Base-by-base conservation (phyloP, 2,888 invertebrate species). In the Hyppa rectilinea region DNA sequence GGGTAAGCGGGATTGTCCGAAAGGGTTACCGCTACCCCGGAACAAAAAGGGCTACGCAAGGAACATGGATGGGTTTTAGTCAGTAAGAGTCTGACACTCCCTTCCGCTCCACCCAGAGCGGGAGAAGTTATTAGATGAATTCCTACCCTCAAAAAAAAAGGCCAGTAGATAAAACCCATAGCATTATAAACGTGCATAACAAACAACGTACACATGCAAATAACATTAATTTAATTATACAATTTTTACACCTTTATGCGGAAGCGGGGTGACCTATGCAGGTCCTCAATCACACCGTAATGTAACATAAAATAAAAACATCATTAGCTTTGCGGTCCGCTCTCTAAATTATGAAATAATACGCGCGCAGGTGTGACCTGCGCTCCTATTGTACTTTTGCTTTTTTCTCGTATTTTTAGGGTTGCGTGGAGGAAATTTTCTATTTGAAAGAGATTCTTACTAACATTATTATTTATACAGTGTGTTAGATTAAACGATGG, bases 331-430 rank as follows among this genome's bases (percentile, higher is more conserved):
- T 58, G 81, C 83, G 84, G 84, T 80, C 77, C 83, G 77, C 80
- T 85, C 84, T 86, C 87, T 86, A 92, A 92, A 92, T 92, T 91
- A 89, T 89, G 87, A 89, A 90, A 92, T 92, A 91, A 92, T 92
- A 89, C 81, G 80, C 69, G 87, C 88, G 76, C 92, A 92, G 92
- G 92, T 92, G 92, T 87, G 85, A 87, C 88, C 87, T 80, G 81
- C 71, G 84, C 82, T 82, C 71, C 80, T 82, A 84, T 84, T 84
- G 75, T 84, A 65, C 80, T 53, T 52, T 78, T 74, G 73, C 67
- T 84, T 84, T 88, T 87, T 85, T 83, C 74, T 83, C 74, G 52
- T 72, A 59, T 78, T 84, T 86, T 86, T 86, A 80, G 88, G 83
- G 86, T 78, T 83, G 70, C 78, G 58, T 63, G 29, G 68, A 0